Conservation (phyloP, 2,888 invertebrate species). For the Rhagonycha lutea region DNA sequence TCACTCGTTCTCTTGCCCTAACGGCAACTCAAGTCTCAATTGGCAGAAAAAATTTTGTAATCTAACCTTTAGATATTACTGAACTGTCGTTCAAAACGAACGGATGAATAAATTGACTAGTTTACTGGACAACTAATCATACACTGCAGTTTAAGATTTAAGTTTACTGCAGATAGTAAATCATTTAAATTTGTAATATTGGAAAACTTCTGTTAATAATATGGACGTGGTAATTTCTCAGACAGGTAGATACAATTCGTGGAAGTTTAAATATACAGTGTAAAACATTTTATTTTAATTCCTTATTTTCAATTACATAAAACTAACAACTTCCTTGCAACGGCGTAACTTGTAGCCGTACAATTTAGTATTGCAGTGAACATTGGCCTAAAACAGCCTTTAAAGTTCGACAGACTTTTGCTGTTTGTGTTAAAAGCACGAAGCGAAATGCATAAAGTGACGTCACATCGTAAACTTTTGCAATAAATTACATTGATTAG, state of each 20-base stretch:
- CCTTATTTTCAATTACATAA: slow-evolving; percentile 11
- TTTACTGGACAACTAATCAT: not conserved
- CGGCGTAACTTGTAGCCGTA: slow-evolving; percentile 1
- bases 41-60: not conserved
- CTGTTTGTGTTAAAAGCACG: slow-evolving; percentile 49
- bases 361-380: slow-evolving; percentile 13
- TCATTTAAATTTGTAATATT: not conserved
- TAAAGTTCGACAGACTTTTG: slow-evolving; percentile 18
- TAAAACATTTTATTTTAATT: slow-evolving; percentile 5
- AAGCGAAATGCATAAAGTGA: slow-evolving; percentile 47
- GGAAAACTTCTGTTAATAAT: not conserved
- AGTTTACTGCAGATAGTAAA: not conserved
- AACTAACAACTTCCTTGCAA: slow-evolving; percentile 22
- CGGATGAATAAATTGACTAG: not conserved
- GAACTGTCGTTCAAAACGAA: not conserved
- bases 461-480: slow-evolving; percentile 49
- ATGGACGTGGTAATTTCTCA: not conserved
- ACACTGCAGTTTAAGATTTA: not conserved
- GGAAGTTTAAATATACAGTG: not conserved
- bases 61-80: no score
- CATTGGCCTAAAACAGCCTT: slow-evolving; percentile 11
- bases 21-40: not conserved
- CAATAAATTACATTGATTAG: slow-evolving; percentile 52
- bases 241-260: not conserved
- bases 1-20: not conserved